A percentile compares a stretch with the other conserved stretches of the same genome.
Evolutionary conservation across 2,113 vertebrate genomes (phyloP).

Genomic region (Chrysochloris asiatica): DNA sequence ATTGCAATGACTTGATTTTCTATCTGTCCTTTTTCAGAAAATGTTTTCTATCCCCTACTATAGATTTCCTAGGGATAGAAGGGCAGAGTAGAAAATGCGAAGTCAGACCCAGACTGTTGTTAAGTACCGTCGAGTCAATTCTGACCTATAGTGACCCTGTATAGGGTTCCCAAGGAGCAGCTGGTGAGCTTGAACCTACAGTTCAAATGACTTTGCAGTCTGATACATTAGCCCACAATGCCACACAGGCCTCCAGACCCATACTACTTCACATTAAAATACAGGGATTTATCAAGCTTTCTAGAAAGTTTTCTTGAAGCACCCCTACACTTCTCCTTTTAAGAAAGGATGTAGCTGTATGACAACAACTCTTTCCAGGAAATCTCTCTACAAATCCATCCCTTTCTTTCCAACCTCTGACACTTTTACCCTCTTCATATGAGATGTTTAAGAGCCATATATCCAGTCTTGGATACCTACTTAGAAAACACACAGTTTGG

Average conservation of each 20-base stretch:
- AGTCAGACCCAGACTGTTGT: too few relatives aligned
- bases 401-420: background rate
- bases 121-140: too few relatives aligned
- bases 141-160: too few relatives aligned
- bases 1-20: background rate
- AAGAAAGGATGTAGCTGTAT: background rate
- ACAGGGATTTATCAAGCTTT: background rate
- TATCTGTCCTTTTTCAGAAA: background rate
- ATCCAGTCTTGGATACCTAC: background rate
- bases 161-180: too few relatives aligned
- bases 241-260: too few relatives aligned
- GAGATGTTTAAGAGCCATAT: background rate
- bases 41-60: background rate
- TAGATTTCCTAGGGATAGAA: background rate
- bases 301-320: background rate
- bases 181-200: too few relatives aligned
- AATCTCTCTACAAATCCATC: background rate
- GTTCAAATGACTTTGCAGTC: too few relatives aligned
- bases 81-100: background rate
- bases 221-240: too few relatives aligned
- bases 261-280: background rate
- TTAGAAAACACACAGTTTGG: slow-evolving; percentile 39
- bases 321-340: background rate
- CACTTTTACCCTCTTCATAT: background rate
- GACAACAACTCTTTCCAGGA: background rate